Percentiles rank a stretch among this genome's conserved stretches.
These are phyloP conservation scores for Muscidifurax raptorellus DNA, from an alignment of 1,140 invertebrate species.

Conservation along the genomic window DNA sequence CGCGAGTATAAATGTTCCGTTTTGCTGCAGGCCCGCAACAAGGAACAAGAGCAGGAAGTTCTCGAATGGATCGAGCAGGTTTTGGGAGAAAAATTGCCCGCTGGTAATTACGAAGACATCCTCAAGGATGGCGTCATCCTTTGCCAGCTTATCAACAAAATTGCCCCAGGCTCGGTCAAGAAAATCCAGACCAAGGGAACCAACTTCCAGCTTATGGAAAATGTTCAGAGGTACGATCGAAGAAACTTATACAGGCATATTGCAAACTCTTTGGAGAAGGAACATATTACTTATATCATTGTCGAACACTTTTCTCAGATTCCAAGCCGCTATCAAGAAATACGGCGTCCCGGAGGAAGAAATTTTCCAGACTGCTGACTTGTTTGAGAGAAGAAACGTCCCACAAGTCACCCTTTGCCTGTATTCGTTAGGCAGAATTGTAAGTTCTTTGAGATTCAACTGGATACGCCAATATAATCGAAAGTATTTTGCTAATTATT, in stretches of 20 bases:
- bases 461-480: not conserved
- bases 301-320: slow-evolving; percentile 75
- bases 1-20: not conserved
- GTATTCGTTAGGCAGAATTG: slow-evolving; percentile 91
- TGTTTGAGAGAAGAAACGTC: slow-evolving; percentile 97
- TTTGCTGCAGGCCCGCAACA: slow-evolving; percentile 84
- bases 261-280: too few relatives aligned
- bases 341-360: slow-evolving; percentile 97
- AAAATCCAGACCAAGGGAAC: slow-evolving; percentile 97
- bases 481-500: not conserved
- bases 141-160: slow-evolving; percentile 96
- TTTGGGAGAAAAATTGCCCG: slow-evolving; percentile 90
- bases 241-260: not conserved
- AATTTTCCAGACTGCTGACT: slow-evolving; percentile 98
- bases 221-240: slow-evolving; percentile 87
- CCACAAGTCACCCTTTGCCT: slow-evolving; percentile 95
- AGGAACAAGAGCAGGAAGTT: slow-evolving; percentile 93
- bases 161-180: slow-evolving; percentile 94
- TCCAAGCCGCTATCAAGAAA: slow-evolving; percentile 94
- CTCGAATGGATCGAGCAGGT: slow-evolving; percentile 93
- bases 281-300: not conserved
- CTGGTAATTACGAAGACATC: slow-evolving; percentile 91
- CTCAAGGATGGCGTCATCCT: slow-evolving; percentile 94
- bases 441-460: slow-evolving; percentile 78
- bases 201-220: slow-evolving; percentile 99